Conservation (phyloP, 1,140 invertebrate genomes). For the Zaprionus tsacasi region DNA sequence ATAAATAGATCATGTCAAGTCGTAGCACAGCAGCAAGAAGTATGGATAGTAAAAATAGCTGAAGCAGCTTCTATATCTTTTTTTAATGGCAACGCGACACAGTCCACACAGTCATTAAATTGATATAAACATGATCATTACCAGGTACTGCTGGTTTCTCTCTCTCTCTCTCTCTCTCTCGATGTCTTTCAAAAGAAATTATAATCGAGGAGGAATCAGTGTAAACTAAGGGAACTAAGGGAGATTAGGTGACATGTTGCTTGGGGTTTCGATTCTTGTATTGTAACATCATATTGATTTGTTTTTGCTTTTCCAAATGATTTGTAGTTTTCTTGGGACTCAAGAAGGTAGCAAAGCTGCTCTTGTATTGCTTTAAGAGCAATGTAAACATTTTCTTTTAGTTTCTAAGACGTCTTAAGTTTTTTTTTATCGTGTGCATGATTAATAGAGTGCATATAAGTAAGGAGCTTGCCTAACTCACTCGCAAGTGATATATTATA, state of each 20-base stretch:
- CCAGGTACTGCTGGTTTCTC: not conserved
- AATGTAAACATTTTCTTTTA: not conserved
- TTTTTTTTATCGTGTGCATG: not conserved
- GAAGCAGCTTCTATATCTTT: conserved; percentile 11
- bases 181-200: not conserved
- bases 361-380: not conserved
- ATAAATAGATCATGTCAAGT: conserved; percentile 5
- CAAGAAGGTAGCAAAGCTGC: not conserved
- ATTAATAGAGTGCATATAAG: not conserved
- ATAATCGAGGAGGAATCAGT: not conserved
- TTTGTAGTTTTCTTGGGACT: not conserved
- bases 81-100: conserved; percentile 32
- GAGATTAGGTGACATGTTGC: not conserved
- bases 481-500: too few species aligned
- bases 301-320: not conserved
- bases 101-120: conserved; percentile 37
- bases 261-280: not conserved
- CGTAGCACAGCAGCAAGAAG: not conserved
- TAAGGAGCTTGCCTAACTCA: not conserved
- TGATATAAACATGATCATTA: conserved; percentile 38
- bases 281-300: not conserved
- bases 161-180: not conserved
- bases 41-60: conserved; percentile 40
- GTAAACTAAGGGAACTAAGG: not conserved
- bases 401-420: not conserved